Conservation (phyloP, 2,113 vertebrate species). For the Rhinichthys klamathensis region DNA sequence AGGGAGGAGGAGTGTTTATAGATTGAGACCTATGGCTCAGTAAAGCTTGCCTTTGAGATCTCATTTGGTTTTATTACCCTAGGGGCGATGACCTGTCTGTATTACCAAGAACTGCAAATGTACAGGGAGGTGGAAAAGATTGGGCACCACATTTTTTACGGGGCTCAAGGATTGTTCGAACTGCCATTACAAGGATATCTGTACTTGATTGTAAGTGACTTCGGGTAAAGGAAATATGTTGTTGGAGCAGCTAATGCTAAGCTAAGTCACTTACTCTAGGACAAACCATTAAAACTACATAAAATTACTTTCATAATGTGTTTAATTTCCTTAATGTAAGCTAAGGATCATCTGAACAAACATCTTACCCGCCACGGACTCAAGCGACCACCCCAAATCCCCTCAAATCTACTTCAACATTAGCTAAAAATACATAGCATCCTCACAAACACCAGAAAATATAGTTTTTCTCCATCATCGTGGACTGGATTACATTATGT, state of each 20-base stretch:
- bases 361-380: neutral
- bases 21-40: neutral
- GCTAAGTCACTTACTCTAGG: neutral
- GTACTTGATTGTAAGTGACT: neutral
- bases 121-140: neutral
- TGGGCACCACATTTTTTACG: neutral
- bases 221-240: neutral
- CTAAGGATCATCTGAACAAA: neutral
- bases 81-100: constrained; percentile 1
- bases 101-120: neutral
- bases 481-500: neutral
- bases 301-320: neutral
- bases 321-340: neutral
- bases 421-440: neutral
- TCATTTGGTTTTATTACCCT: constrained; percentile 26
- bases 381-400: neutral
- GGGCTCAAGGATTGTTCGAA: constrained; percentile 7
- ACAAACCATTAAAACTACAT: neutral
- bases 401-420: neutral
- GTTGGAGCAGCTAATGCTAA: neutral
- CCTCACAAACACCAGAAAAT: neutral
- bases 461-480: neutral
- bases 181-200: neutral
- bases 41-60: constrained; percentile 3
- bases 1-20: constrained; percentile 9